phyloP scores from a whole-genome alignment of 2,113 vertebrate species.

The Ageneiosus marmoratus region DNA sequence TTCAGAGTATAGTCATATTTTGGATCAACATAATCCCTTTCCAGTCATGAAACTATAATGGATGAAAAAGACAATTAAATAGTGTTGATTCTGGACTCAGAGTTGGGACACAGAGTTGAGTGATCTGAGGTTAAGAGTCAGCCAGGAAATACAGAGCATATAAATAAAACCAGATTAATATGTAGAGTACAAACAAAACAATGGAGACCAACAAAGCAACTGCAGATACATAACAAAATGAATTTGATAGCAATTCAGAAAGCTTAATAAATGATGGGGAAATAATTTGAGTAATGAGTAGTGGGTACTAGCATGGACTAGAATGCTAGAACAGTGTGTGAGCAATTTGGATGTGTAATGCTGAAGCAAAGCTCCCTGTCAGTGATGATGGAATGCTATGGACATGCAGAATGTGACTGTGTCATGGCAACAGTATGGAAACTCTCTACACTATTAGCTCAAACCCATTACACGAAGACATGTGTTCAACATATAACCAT shows the following conservation, averaged over 20 bases:
- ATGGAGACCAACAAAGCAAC: background rate
- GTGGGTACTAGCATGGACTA: no score
- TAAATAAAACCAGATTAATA: slow-evolving; percentile 20
- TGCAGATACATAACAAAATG: background rate
- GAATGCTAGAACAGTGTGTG: background rate
- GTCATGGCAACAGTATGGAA: slow-evolving; percentile 41
- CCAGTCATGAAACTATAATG: background rate
- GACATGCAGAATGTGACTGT: slow-evolving; percentile 62
- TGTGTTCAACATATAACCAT: background rate
- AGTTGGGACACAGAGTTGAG: slow-evolving; percentile 16
- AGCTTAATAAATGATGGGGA: background rate
- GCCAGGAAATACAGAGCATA: slow-evolving; percentile 17
- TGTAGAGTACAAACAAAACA: background rate
- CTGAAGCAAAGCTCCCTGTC: slow-evolving; percentile 44
- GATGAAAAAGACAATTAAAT: slow-evolving; percentile 3
- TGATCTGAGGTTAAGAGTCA: slow-evolving; percentile 22
- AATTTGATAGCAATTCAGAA: background rate
- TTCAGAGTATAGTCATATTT: slow-evolving; percentile 4
- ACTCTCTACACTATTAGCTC: background rate
- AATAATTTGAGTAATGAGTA: background rate
- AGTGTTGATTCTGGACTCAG: slow-evolving; percentile 23
- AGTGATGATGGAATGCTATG: slow-evolving; percentile 54
- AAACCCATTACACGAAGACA: background rate
- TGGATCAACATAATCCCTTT: slow-evolving; percentile 20
- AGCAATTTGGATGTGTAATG: background rate